Evolutionary conservation across 1,140 invertebrate species (phyloP), one percentile per base, ranked within the genome.

Genomic region (Aphelenchoides besseyi): DNA sequence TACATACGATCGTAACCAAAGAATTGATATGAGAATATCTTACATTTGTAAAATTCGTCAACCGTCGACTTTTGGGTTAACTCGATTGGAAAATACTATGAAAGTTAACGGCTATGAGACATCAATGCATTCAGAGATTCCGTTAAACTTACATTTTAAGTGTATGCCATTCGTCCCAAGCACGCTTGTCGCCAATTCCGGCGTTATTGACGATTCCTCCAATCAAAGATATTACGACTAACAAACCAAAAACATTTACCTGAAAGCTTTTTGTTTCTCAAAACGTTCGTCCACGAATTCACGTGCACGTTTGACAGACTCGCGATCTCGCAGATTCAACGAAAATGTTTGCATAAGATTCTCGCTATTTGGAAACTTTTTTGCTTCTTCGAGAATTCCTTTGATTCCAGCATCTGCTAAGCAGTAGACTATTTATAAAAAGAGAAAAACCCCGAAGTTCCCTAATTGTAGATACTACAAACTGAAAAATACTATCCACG

Each of bases 391-490:
- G 28, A 33, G 30, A 30, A 75, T 29, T 16, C 37, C 71, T 12
- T 36, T 26, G 48, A 33, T 72, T 30, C 71, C 73, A 28, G 55
- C 26, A 18, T 68, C 68, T n/a, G 78, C 79, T 23, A 76, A 29
- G 30, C 74, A 76, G 2, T 32, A 71, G 55, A 77, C 74, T 36
- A 79, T n/a, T n/a, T n/a, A n/a, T n/a, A n/a, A n/a, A n/a, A n/a
- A n/a, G n/a, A n/a, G n/a, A n/a, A n/a, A n/a, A n/a, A n/a, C n/a
- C n/a, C n/a, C n/a, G n/a, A n/a, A n/a, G n/a, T n/a, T n/a, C n/a
- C n/a, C n/a, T n/a, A n/a, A n/a, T n/a, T n/a, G n/a, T n/a, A n/a
- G n/a, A n/a, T n/a, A n/a, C n/a, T n/a, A n/a, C n/a, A n/a, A n/a
- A n/a, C n/a, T n/a, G n/a, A n/a, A n/a, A n/a, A n/a, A n/a, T n/a